Evolutionary conservation across 2,888 invertebrate species (phyloP).

Genomic region (Drosophila acutilabella): DNA sequence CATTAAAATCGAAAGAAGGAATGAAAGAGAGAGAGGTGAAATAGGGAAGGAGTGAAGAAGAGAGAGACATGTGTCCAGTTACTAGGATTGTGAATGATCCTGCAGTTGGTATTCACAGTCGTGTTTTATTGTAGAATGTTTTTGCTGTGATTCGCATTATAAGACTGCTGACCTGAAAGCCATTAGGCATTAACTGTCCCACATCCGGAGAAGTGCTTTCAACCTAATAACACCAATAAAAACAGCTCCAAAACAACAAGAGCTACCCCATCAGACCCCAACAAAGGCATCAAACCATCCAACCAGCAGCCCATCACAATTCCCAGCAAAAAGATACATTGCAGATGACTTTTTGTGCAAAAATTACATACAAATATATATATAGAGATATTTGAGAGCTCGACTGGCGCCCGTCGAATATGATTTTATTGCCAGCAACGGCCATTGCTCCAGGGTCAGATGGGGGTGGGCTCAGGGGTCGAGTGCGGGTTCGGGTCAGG

Average conservation of each 20-base stretch:
- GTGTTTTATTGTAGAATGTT: constrained; percentile 54
- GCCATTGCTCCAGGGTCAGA: constrained; percentile 48
- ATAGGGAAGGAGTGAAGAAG: neutral
- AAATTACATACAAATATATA: constrained; percentile 61
- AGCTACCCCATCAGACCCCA: constrained; percentile 6
- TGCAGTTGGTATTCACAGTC: constrained; percentile 33
- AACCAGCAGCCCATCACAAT: constrained; percentile 1
- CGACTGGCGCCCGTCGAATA: constrained; percentile 85
- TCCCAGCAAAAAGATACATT: constrained; percentile 54
- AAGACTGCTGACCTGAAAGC: constrained; percentile 76
- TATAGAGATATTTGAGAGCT: constrained; percentile 60
- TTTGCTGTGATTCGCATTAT: constrained; percentile 70
- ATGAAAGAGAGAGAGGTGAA: neutral
- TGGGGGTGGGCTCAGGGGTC: constrained; percentile 25
- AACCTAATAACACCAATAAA: constrained; percentile 80
- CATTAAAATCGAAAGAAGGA: constrained; percentile 17
- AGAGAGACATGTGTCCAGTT: constrained; percentile 1
- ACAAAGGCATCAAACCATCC: neutral
- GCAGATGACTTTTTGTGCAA: constrained; percentile 71
- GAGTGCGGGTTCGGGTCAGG: constrained; percentile 24
- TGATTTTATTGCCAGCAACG: constrained; percentile 76
- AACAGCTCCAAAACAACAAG: constrained; percentile 55
- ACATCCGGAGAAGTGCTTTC: constrained; percentile 71
- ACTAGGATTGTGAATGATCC: constrained; percentile 3
- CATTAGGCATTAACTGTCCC: constrained; percentile 68